A percentile compares a stretch with the other conserved stretches of the same genome.
Conservation (phyloP, 2,113 vertebrate species). For the Dolichotis patagonum region DNA sequence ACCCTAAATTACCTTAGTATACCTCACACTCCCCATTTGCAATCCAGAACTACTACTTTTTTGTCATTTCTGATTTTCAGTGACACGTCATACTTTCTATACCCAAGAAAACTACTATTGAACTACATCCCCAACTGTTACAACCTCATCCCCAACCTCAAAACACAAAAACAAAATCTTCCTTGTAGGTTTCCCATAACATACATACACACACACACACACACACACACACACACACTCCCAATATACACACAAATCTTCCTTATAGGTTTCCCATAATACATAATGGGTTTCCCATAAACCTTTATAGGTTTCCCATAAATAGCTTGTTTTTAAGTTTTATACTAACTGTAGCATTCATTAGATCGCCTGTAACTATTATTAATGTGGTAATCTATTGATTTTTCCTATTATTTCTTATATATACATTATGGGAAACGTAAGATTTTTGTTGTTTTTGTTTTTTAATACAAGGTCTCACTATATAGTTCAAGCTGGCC, state of each 20-base stretch:
- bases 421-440: neutral
- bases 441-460: neutral
- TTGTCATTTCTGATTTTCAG: no score
- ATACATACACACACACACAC: no score
- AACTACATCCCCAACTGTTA: neutral
- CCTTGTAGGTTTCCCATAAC: neutral
- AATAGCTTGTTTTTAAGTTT: neutral
- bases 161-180: neutral
- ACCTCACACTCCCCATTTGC: neutral
- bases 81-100: no score
- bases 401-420: neutral
- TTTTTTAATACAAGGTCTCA: neutral
- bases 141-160: neutral
- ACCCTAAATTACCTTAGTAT: no score
- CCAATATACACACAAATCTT: no score
- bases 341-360: neutral
- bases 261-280: neutral
- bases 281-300: neutral
- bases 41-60: neutral
- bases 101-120: neutral
- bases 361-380: neutral
- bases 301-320: neutral
- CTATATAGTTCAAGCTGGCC: no score
- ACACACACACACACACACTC: no score
- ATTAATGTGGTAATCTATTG: neutral